Evolutionary conservation across 1,140 invertebrate genomes (phyloP), one percentile per base, ranked within the genome.

Genomic region (Asbolus verrucosus): DNA sequence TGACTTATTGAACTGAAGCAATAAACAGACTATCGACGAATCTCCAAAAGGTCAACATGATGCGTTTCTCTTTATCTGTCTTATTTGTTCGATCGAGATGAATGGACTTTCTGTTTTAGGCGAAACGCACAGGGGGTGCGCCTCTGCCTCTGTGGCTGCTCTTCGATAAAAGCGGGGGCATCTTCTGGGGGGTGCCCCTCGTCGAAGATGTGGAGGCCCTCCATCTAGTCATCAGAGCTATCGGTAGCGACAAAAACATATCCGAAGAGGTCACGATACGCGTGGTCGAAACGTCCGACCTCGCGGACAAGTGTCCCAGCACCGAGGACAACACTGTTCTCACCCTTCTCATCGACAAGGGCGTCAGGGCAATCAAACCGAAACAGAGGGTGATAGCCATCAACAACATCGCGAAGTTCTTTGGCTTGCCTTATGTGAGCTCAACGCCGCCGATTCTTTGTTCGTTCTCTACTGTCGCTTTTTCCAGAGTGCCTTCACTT

Each of bases 361-460:
- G 80, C 54, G 79, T 82, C 62, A 81, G 83, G 9, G 79, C 79
- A 61, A 78, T 87, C 54, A 83, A 83, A 65, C 83, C 86, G 4
- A 79, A 76, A 61, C 77, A 80, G 24, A 84, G 83, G 72, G 81
- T 84, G 21, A 79, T 82, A 19, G 82, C 85, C 16, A 76, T 88
- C 36, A 84, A 84, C 41, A 86, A 85, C 74, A 81, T 85, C 16
- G 85, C 83, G 1, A 83, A 83, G 67, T 84, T 85, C 76, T 81
- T 86, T 18, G 83, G 83, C 71, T 77, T 87, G 27, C 80, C 83
- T 41, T 76, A 82, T 82, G 89, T 84, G 84, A 83, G 79, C 78
- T 5, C n/a, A 5, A 14, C 19, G 27, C 54, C n/a, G 8, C 41
- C 4, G 46, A 15, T 31, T 59, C 8, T 11, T 54, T 18, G n/a